Percentiles rank a stretch among this genome's conserved stretches.
Conservation (phyloP, 2,797 vertebrate genomes). For the Mormyrops boulengeri region DNA sequence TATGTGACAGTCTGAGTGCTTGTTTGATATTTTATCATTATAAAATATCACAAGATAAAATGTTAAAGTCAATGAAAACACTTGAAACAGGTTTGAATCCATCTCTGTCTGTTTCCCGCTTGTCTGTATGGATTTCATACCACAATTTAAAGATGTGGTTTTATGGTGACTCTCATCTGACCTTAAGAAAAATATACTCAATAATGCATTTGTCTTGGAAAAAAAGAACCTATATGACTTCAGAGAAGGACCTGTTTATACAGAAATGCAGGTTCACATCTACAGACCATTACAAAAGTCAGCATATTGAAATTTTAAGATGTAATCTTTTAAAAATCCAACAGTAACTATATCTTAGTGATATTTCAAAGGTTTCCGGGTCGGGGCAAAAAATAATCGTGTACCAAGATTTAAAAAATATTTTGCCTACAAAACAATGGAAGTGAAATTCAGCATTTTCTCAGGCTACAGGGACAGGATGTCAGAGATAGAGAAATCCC, state of each 20-base stretch:
- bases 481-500: slow-evolving; percentile 61
- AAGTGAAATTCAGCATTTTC: slow-evolving; percentile 62
- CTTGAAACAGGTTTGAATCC: neutral
- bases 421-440: slow-evolving; percentile 54
- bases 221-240: neutral
- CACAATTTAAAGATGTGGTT: neutral
- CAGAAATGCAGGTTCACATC: slow-evolving; percentile 28
- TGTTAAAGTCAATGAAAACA: neutral
- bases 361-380: slow-evolving; percentile 49
- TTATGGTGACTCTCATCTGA: neutral
- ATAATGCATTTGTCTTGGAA: neutral
- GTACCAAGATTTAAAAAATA: slow-evolving; percentile 44
- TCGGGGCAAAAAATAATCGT: slow-evolving; percentile 51
- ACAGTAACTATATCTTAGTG: slow-evolving; percentile 43
- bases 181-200: neutral
- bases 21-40: neutral
- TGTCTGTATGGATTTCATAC: neutral
- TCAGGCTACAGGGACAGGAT: slow-evolving; percentile 58
- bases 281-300: slow-evolving; percentile 57
- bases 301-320: slow-evolving; percentile 55
- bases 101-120: neutral
- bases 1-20: neutral
- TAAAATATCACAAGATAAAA: neutral
- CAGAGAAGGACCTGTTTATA: neutral
- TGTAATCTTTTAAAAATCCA: neutral